Conservation (phyloP, 2,113 vertebrate species). For the Peromyscus leucopus region DNA sequence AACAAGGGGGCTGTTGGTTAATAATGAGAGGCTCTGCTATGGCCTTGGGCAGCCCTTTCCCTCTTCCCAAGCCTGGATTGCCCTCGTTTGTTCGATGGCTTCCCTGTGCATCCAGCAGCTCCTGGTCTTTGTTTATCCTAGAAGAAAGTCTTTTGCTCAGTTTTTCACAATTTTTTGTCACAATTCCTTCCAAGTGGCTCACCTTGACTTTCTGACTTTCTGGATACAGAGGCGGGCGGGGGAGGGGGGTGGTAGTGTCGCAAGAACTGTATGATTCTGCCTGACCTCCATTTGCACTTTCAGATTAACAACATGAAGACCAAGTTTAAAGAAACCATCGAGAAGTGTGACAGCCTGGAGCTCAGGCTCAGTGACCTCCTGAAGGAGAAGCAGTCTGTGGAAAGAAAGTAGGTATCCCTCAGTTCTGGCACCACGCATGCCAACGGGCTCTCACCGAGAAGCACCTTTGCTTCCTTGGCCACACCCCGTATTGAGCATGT, state of each 20-base stretch:
- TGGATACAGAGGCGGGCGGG: constrained; percentile 9
- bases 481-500: not conserved
- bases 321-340: constrained; percentile 99
- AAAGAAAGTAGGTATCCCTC: constrained; percentile 93
- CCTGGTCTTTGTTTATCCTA: not conserved
- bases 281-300: constrained; percentile 80
- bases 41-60: not conserved
- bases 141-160: not conserved
- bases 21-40: constrained; percentile 21
- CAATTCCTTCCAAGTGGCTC: not conserved
- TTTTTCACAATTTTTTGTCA: constrained; percentile 18
- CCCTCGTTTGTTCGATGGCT: not conserved
- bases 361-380: constrained; percentile 92
- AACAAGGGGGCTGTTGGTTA: not conserved
- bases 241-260: too few species aligned
- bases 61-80: not conserved
- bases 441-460: not conserved
- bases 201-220: not conserved
- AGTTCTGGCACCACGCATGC: not conserved
- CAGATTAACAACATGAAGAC: constrained; percentile 99
- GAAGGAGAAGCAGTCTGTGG: constrained; percentile 96
- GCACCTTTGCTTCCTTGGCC: not conserved
- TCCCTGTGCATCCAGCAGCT: not conserved
- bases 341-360: constrained; percentile 97
- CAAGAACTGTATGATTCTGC: constrained; percentile 61